Base-by-base conservation (phyloP, 2,113 vertebrate genomes). In the Pygoscelis adeliae region DNA sequence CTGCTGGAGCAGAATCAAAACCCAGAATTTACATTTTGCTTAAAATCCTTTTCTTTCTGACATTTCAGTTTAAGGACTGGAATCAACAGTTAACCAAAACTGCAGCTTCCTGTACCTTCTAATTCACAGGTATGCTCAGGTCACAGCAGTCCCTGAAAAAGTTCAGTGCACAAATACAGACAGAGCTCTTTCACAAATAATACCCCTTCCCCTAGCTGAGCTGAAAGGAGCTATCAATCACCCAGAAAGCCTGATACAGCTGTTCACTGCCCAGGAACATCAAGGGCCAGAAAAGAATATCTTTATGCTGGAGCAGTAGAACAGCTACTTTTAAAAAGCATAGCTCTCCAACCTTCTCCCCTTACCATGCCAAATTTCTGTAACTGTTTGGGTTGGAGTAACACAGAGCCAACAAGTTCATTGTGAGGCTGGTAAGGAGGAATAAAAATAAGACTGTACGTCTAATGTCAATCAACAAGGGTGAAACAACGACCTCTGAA, bases 141-240 rank as follows among this genome's bases (percentile, higher is more conserved):
- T 91, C 83, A 70, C 66, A 85, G 66, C 30, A 87, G 61, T 65
- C 30, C 23, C 74, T 67, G 66, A 42, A 86, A 84, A 94, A 88
- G 17, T 71, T 86, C 20, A 76, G 74, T 13, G 72, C 47, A 52
- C 32, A 84, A 59, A 90, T 30, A 87, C 55, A 84, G 77, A 61
- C 59, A 90, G 65, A 90, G 34, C 30, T 52, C 56, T 87, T 89
- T 56, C 87, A 92, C 59, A 84, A 94, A 66, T 86, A 83, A 74
- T 36, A 66, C 29, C 23, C 21, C 87, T 91, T 90, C 42, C 46
- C 25, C 77, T 34, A 65, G 59, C 38, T 79, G 34, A 95, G 61
- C 36, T 67, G 80, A 79, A 95, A 82, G 78, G 44, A 83, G 30
- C 9, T 93, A 87, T 72, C 92, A 63, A 72, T 96, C 91, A 79